Base-by-base conservation (phyloP, 1,140 invertebrate genomes). In the Himalopsyche phryganea region DNA sequence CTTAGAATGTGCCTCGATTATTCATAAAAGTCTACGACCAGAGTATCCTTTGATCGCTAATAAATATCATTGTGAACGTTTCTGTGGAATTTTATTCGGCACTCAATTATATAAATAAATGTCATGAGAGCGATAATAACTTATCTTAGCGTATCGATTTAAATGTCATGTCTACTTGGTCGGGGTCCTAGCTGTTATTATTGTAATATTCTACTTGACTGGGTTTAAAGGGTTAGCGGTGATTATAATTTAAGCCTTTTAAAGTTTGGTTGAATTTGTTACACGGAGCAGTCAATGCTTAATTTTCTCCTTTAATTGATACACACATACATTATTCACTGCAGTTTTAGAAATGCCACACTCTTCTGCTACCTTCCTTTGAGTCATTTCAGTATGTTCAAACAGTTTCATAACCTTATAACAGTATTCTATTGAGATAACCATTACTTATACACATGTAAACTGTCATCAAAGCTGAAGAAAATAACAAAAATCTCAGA, bases 21-120 rank as follows among this genome's bases (percentile, higher is more conserved):
- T 41, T 45, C 51, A 23, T 40, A 58, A 58, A 51, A 15, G 41
- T 6, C 23, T 9, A 28, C 23, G 23, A 28, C 23, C 23, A 28
- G 23, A 5, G 9, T 28, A 52, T 53, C 58, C 42, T 49, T 47
- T 56, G 52, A 56, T 51, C 51, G 32, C 51, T 57, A 46, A 59
- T 55, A 56, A 62, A 58, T 57, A 48, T 49, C 49, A 52, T 52
- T 58, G 52, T 57, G 53, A 58, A 50, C 14, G 38, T 46, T 23
- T 10, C 50, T 41, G 17, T 38, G 58, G 58, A 64, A 60, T 64
- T 60, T 64, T 60, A 64, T 60, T 60, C 58, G 61, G 61, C 53
- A 60, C 57, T 60, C 61, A 64, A 60, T 64, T 64, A 64, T 60
- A 57, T 49, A 64, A 64, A 64, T 64, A 64, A 64, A 64, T 60